Base-by-base conservation (phyloP, 1,140 invertebrate species). In the Drosophila watanabei region DNA sequence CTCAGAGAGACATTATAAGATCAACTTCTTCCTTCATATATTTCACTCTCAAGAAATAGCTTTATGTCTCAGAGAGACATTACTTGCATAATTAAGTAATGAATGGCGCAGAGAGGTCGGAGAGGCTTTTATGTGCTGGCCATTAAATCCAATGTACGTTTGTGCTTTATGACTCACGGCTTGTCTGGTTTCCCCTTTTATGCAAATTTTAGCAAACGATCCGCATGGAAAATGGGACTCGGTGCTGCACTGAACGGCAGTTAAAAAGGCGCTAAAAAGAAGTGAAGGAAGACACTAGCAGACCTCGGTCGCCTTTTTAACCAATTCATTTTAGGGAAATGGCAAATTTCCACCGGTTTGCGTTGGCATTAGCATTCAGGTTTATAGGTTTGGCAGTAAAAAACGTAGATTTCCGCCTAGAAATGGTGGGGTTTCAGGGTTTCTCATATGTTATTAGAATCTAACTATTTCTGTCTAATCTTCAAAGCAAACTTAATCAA, bases 311-410 rank as follows among this genome's bases (percentile, higher is more conserved):
- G 32, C 32, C 30, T 43, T 28, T 37, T 13, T 4, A 13, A 18
- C 24, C 58, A 66, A 69, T 51, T 69, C 66, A 66, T 68, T 70
- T n/a, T 68, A 20, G 37, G 63, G 66, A 70, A 70, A 70, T 69
- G 11, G 63, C 63, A 18, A 52, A 54, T 70, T 69, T 69, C 37
- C 66, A 43, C 63, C 37, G 16, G 63, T 51, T 70, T 51, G 32
- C 18, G n/a, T 66, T 69, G 16, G 32, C 32, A 28, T 32, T 46
- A n/a, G n/a, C 18, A 35, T 61, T 64, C 30, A 43, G 35, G 46
- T 66, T 68, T 51, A 39, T 39, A 24, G 35, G 45, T 39, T 51
- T 39, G 59, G 24, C 33, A 33, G 6, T 20, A 14, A 20, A n/a
- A 7, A 35, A 35, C 20, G 5, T 11, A n/a, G 11, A 18, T 35